phyloP scores from a whole-genome alignment of 2,113 vertebrate genomes.

The Malurus melanocephalus region DNA sequence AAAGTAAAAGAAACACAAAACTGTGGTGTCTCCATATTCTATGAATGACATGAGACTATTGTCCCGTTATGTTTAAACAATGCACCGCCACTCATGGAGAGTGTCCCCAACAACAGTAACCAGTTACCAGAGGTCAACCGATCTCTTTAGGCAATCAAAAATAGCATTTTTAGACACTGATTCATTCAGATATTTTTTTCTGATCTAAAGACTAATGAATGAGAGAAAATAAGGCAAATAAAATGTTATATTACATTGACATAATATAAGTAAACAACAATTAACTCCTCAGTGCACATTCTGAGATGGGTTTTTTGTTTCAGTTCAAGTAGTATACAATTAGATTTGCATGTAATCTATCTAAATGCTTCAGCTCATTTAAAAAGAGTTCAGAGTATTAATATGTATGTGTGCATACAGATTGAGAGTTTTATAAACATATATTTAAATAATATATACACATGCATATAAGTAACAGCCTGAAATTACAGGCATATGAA shows the following conservation, averaged over 20 bases:
- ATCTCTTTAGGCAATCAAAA: slow-evolving; percentile 40
- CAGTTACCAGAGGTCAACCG: slow-evolving; percentile 55
- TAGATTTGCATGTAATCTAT: not conserved
- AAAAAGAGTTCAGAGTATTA: not conserved
- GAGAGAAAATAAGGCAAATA: not conserved
- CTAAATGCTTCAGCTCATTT: not conserved
- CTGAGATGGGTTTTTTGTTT: not conserved
- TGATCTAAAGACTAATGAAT: not conserved
- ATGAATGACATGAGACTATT: slow-evolving; percentile 64
- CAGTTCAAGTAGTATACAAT: not conserved
- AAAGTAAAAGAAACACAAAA: slow-evolving; percentile 71
- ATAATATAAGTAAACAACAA: not conserved
- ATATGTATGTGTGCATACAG: not conserved
- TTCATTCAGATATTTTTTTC: slow-evolving; percentile 30
- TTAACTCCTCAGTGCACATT: not conserved
- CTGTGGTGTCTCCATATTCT: slow-evolving; percentile 39
- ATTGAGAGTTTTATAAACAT: not conserved
- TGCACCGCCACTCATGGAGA: not conserved
- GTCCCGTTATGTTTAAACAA: slow-evolving; percentile 60
- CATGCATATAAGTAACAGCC: not conserved
- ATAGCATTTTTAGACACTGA: slow-evolving; percentile 30
- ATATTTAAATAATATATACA: not conserved
- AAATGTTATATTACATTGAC: not conserved
- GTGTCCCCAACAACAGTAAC: slow-evolving; percentile 58
- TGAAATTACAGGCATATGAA: not conserved